phyloP scores from a whole-genome alignment of 2,797 vertebrate genomes.

The Alectoris magna region DNA sequence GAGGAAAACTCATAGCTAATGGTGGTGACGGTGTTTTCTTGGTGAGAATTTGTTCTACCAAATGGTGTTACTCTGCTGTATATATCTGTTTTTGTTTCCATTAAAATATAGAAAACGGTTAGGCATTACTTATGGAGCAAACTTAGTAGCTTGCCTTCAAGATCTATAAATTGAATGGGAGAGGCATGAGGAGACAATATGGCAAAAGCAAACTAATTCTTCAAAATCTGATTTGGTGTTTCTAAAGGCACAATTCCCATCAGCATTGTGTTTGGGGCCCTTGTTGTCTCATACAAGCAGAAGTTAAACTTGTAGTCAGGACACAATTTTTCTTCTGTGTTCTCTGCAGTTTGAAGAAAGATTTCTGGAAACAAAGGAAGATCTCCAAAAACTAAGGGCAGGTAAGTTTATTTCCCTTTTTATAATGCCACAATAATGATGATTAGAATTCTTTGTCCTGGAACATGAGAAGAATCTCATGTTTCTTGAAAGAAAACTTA shows the following conservation, averaged over 20 bases:
- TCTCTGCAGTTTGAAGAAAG: slow-evolving; percentile 87
- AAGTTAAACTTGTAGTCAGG: not conserved
- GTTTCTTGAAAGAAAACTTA: not conserved
- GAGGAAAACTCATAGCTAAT: too few species aligned
- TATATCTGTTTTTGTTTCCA: too few species aligned
- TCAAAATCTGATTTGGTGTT: not conserved
- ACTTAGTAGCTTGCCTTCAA: too few species aligned
- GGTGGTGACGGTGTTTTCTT: too few species aligned
- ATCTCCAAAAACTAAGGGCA: slow-evolving; percentile 80
- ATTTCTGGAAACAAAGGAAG: slow-evolving; percentile 78
- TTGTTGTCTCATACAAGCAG: not conserved
- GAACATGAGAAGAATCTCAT: not conserved
- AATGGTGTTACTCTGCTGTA: too few species aligned
- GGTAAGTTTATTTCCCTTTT: slow-evolving; percentile 66
- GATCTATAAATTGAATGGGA: not conserved
- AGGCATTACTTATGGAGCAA: too few species aligned
- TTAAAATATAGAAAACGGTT: too few species aligned
- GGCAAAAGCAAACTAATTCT: not conserved
- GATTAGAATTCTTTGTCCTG: not conserved
- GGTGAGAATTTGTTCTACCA: too few species aligned
- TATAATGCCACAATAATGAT: not conserved
- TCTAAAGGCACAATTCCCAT: not conserved
- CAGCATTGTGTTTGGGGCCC: not conserved
- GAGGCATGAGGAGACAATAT: not conserved
- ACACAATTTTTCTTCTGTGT: not conserved